Base-by-base conservation (phyloP, 2,797 vertebrate genomes). In the Mycteria americana region DNA sequence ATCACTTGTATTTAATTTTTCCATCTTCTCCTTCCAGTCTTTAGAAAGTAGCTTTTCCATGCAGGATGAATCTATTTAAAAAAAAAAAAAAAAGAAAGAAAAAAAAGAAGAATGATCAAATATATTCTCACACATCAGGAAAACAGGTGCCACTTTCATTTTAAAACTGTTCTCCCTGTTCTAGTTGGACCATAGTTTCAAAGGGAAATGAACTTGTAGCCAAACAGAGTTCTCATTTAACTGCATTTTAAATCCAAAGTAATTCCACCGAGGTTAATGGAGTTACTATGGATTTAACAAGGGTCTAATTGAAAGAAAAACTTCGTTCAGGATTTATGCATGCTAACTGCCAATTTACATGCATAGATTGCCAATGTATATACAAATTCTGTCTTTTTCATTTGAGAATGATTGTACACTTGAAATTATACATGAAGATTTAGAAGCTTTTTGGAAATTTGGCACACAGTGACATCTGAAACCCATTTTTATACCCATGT, bases 1-100 rank as follows among this genome's bases (percentile, higher is more conserved):
- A 88, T 99, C 99, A 65, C 98, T 99, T 87, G 99, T 98, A 53
- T 99, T 99, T 92, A 99, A 96, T 91, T 98, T 98, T 97, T 99
- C 99, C 93, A 99, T 99, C 57, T 98, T 99, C 91, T 99, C 99
- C 97, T 99, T 99, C 99, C 99, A 99, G 81, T 99, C 99, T 97
- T 99, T 99, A 92, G 99, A 99, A 88, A 99, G 99, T 81, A 99
- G 98, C 75, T 99, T 98, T 97, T 99, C 99, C 98, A 99, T 98
- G 96, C 99, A 99, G 75, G 98, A 98, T 14, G 99, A 98, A 96
- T 99, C 99, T 99, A 86, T 96, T 84, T 46, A 9, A 43, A 22
- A 94, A 94, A 9, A 41, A 27, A 94, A 94, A 67, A 95, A 19
- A 65, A 45, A 94, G 4, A 92, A 92, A 9, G 30, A 77, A 62